Base-by-base conservation (phyloP, 2,113 vertebrate species). In the Oncorhynchus tshawytscha region DNA sequence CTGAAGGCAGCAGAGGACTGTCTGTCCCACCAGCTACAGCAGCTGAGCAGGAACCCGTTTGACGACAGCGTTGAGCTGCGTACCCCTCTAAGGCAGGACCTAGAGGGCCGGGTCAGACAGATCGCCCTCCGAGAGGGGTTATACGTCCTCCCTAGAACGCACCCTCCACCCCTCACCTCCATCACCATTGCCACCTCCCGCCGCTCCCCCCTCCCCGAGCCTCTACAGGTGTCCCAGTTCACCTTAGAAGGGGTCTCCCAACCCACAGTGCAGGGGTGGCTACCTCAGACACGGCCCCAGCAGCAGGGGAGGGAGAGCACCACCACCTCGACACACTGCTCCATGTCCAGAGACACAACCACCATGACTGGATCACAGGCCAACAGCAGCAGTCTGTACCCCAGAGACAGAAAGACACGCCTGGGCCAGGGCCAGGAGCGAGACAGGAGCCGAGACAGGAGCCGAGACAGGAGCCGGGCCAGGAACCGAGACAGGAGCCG, bases 141-240 rank as follows among this genome's bases (percentile, higher is more conserved):
- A 0, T 60, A 1, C 39, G 39, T 45, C 20, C 83, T 76, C 70
- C 64, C 60, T 8, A 65, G 65, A 8, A 51, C 70, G 4, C 71
- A 62, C 1, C 60, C 87, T 3, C 86, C 82, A 54, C 88, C 92
- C 3, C 84, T 93, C 48, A 81, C 91, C 3, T 93, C 94, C 6
- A 90, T 94, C 81, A 91, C 91, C 39, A 93, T 91, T 13, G 62
- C 95, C 60, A 91, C 94, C n/a, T 79, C 77, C 60, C 90, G 79
- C 70, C 88, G 80, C 67, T 87, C 84, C 34, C 73, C 83, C 13
- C 66, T 90, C 59, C 70, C 85, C 27, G 82, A 80, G 54, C 86
- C 25, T 2, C 82, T 89, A 39, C 83, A 8, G 76, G 81, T 76
- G 29, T 45, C 68, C 0, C 66, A 71, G 39, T 85, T 89, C 4